These are phyloP conservation scores for Phaonia tiefii DNA, from an alignment of 2,888 invertebrate genomes.

Conservation along the genomic window DNA sequence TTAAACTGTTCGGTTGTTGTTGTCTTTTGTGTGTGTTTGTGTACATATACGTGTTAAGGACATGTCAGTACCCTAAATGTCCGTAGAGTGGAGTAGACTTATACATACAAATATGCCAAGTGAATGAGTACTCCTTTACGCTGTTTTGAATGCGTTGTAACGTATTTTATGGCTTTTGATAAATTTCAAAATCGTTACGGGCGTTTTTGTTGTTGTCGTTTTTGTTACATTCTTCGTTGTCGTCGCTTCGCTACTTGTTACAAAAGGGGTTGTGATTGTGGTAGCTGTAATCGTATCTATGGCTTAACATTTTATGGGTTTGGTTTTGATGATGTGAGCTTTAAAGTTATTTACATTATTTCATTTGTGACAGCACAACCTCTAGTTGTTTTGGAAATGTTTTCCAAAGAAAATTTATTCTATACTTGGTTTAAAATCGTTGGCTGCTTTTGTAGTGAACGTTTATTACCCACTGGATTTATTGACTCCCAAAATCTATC, in stretches of 20 bases:
- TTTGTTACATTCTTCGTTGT: not conserved
- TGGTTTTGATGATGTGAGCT: not conserved
- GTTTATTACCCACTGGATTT: too few relatives aligned
- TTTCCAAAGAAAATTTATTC: too few relatives aligned
- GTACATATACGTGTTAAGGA: conserved; percentile 12
- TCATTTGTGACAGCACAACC: too few relatives aligned
- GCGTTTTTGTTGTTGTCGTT: not conserved
- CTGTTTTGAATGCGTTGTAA: conserved; percentile 12
- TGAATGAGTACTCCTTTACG: conserved; percentile 4
- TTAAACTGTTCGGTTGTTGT: conserved; percentile 22
- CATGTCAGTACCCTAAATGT: conserved; percentile 18
- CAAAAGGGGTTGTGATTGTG: conserved; percentile 9
- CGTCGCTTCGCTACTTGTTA: too few relatives aligned
- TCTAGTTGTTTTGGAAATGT: too few relatives aligned
- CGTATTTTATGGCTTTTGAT: conserved; percentile 36
- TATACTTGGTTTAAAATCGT: too few relatives aligned
- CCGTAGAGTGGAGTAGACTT: conserved; percentile 2
- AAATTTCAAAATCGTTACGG: conserved; percentile 24
- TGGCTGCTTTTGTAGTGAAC: too few relatives aligned
- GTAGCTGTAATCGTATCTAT: too few relatives aligned
- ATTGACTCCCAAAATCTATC: too few relatives aligned
- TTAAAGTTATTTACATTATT: conserved; percentile 1
- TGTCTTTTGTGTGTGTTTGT: too few relatives aligned
- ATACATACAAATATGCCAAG: not conserved
- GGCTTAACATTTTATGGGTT: conserved; percentile 11